Evolutionary conservation across 2,888 invertebrate species (phyloP), one percentile per base, ranked within the genome.

Genomic region (Lysandra bellargus): DNA sequence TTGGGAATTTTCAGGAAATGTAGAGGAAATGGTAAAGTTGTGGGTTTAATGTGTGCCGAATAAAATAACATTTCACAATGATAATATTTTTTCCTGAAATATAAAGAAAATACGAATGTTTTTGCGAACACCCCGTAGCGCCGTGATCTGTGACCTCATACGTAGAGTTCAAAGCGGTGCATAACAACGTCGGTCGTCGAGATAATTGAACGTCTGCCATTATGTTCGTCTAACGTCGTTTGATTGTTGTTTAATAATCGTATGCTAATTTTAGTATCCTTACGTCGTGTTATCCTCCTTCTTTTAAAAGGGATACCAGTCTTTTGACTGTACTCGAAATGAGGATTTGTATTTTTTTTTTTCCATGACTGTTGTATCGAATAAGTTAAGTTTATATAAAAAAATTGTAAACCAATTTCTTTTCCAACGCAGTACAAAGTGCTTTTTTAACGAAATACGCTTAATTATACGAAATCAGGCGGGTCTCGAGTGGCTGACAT

Each of bases 401-500:
- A n/a, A 60, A 60, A 60, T 53, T 57, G 57, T 57, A 57, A 49
- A 12, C 49, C 60, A 60, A 60, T 60, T 60, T n/a, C 60, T 60
- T 60, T n/a, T 17, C 60, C 17, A n/a, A 60, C n/a, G 9, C 49
- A 49, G 60, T 69, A 33, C 57, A 17, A 69, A 37, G 53, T 75
- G 6, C 17, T 49, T 75, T 76, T 57, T 30, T 76, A 23, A 23
- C 44, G 76, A 30, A 76, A 76, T 57, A 76, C 30, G 57, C 49
- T 76, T 76, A 76, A 76, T 76, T 53, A 80, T 78, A 73, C 74
- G 79, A 61, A 75, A 77, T 79, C 78, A 80, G 86, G 88, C 88
- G 86, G 85, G 85, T 81, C 89, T 90, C 86, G 89, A 88, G 88
- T 87, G 83, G 82, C 73, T 79, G 82, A 79, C 81, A 82, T 82